Percentiles rank a stretch among this genome's conserved stretches.
These are phyloP conservation scores for Pontoporia blainvillei DNA, from an alignment of 2,113 vertebrate genomes.

Conservation along the genomic window DNA sequence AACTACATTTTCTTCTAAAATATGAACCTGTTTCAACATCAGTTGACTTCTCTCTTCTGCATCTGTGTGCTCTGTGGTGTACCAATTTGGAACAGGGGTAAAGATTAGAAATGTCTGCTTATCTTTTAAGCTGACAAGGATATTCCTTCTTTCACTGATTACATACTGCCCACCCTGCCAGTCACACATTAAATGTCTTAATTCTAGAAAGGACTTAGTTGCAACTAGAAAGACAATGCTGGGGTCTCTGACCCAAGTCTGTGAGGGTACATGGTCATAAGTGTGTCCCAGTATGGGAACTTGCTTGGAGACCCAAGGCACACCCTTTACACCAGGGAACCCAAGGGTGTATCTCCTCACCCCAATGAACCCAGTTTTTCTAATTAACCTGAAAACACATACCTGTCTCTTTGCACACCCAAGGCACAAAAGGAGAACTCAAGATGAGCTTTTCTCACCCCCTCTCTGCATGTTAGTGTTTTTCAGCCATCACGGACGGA, in stretches of 20 bases:
- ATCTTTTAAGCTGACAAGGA: neutral
- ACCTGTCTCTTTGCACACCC: neutral
- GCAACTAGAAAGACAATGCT: neutral
- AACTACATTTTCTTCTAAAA: neutral
- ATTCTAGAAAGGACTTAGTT: neutral
- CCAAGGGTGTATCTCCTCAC: rapidly evolving
- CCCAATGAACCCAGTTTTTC: neutral
- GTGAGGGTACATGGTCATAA: neutral
- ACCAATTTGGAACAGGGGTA: neutral
- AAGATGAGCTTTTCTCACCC: neutral
- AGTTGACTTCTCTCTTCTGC: neutral
- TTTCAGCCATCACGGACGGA: neutral
- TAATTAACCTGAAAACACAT: neutral
- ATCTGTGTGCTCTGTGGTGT: neutral
- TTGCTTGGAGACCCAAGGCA: neutral
- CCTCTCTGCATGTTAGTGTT: rapidly evolving
- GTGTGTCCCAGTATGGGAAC: neutral
- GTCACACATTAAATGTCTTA: neutral
- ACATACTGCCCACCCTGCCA: neutral
- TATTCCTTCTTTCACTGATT: neutral
- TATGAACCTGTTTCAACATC: neutral
- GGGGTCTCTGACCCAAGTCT: neutral
- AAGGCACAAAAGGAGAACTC: too few species aligned
- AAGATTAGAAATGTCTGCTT: neutral
- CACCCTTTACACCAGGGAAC: neutral